These are phyloP conservation scores for Heteromormyrus szaboi DNA, from an alignment of 2,797 vertebrate genomes.

Conservation along the genomic window DNA sequence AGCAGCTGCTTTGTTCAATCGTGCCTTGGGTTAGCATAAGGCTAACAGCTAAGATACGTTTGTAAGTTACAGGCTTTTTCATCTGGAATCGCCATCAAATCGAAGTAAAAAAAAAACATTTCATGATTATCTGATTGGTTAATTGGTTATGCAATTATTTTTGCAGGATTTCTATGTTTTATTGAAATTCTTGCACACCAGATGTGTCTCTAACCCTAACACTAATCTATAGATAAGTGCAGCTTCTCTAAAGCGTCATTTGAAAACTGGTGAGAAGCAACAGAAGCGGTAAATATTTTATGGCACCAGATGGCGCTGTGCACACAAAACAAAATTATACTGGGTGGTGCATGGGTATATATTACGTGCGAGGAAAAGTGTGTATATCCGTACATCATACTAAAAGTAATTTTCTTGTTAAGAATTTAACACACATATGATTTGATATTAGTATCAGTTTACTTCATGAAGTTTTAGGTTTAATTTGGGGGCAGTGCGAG, in stretches of 20 bases:
- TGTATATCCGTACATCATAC: not conserved
- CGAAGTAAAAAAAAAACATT: not conserved
- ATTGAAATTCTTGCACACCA: not conserved
- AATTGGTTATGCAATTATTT: not conserved
- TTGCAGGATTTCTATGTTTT: not conserved
- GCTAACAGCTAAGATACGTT: not conserved
- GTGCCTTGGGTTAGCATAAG: not conserved
- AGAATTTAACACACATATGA: not conserved
- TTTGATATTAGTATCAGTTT: not conserved
- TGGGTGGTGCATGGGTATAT: not conserved
- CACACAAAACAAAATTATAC: not conserved
- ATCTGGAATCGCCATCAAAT: not conserved
- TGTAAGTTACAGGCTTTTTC: not conserved
- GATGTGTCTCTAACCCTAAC: not conserved
- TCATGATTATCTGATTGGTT: not conserved
- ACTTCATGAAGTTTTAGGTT: not conserved
- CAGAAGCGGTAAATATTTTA: not conserved
- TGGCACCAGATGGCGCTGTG: not conserved
- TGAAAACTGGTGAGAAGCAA: not conserved
- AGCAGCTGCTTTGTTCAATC: not conserved
- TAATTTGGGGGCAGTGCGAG: not conserved
- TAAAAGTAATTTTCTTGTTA: not conserved
- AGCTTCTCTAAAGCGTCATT: not conserved
- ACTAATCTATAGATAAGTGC: not conserved
- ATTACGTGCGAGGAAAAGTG: not conserved